Evolutionary conservation across 2,113 vertebrate species (phyloP), one percentile per base, ranked within the genome.

Genomic region (Triplophysa tibetana): DNA sequence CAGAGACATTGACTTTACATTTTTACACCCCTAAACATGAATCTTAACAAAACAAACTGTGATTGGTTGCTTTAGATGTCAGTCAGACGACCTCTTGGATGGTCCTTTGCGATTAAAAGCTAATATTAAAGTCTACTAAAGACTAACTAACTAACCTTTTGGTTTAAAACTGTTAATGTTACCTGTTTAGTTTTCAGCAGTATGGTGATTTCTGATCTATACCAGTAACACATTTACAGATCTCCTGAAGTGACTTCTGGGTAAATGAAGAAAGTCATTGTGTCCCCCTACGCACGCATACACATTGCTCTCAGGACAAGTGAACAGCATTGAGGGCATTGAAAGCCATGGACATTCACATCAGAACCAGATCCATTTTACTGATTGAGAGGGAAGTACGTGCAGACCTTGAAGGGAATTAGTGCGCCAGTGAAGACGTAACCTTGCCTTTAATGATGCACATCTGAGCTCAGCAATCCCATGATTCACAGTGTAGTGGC

Each of bases 361-460:
- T 68, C 65, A 78, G 70, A 52, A 81, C 17, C 73, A 17, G 73
- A 82, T 45, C 56, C 65, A 64, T 67, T 81, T 50, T 75, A 54
- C 72, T 83, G 72, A 82, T 80, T 82, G 70, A 75, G 54, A 81
- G 65, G 41, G 61, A 45, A 70, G 85, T 63, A 23, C 60, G 54
- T 26, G 5, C 66, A 83, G 82, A 81, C 75, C 81, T 85, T 83
- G 75, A 81, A 70, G 52, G 66, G 81, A 81, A 83, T 81, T 81
- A 75, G 70, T 70, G 70, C 23, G 17, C 38, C 43, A 60, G 54
- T n/a, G 7, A 70, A 83, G 75, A 76, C 62, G 24, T 65, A 65
- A 70, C 65, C 78, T 67, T 80, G 90, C 89, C 89, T 63, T 66
- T 77, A 73, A 54, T 16, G 29, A 73, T 69, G 77, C 60, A 63